Evolutionary conservation across 2,113 vertebrate species (phyloP), one percentile per base, ranked within the genome.

Genomic region (Psephotus haematonotus): DNA sequence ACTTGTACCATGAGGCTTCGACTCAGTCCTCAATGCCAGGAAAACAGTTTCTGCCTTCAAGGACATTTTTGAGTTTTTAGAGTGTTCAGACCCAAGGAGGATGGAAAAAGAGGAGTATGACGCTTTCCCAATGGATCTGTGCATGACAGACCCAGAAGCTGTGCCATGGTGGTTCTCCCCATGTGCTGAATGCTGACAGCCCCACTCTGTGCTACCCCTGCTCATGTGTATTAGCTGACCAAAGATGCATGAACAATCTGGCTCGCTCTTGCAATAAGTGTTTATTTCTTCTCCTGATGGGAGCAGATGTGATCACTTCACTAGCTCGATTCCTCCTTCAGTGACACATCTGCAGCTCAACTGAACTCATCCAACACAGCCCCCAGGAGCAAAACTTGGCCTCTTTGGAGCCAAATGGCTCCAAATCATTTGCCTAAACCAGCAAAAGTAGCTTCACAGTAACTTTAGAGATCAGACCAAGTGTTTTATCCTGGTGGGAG

Each of bases 291-390:
- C 6, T 65, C 71, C 39, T 25, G 90, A 35, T 52, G 79, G 82
- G 50, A 93, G 69, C 88, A 93, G 88, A 96, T 75, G 92, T 2
- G 22, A 81, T 60, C 47, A 7, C 79, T 88, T 82, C 71, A 4
- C 91, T 47, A 75, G 88, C 82, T 88, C 72, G 24, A 2, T 37
- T 86, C 69, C 80, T 91, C 15, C 70, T 44, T 37, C 60, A n/a
- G 53, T 74, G 77, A 81, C 90, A 92, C 76, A 88, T 86, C 92
- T 92, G 93, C 86, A 86, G 85, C 86, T 49, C 50, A 64, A 64
- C 72, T 74, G 65, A 76, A 71, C 39, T 20, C 9, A 20, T 55
- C 90, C 86, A 70, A 1, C 4, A 1, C 63, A 55, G 72, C 75
- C 86, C 62, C 88, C 90, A 84, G 18, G 76, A 92, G 80, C 43